Evolutionary conservation across 1,140 invertebrate species (phyloP), one percentile per base, ranked within the genome.

Genomic region (Caenorhabditis brenneri): DNA sequence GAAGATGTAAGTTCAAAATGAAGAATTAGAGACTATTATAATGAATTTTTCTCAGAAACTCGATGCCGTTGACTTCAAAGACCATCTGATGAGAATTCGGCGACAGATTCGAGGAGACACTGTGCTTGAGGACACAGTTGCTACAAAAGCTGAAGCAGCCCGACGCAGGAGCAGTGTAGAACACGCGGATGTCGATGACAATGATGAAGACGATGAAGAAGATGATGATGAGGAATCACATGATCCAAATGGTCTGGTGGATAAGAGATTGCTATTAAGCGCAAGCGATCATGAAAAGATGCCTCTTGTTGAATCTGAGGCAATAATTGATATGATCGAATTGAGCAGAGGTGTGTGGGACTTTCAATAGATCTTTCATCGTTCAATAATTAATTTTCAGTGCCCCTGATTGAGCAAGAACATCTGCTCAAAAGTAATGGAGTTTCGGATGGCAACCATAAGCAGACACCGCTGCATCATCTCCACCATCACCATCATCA

Each of bases 321-420:
- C 65, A 22, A 42, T 46, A 6, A 74, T 74, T 42, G 65, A 74
- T 74, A 74, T 74, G 65, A 74, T 74, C 36, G 65, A 74, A 29
- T 42, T 74, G 65, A 74, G 12, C 19, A 74, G 65, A 74, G 65
- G 65, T 74, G 36, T 42, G 65, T 74, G 36, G n/a, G 5, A n/a
- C 19, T 7, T 65, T 22, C 1, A 36, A 27, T 2, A n/a, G 7
- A 7, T 33, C 7, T 36, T 36, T 36, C 19, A 58, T 10, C n/a
- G 24, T 24, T 46, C 42, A 65, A 1, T 15, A 3, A 2, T 22
- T 36, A 65, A 65, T 16, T 74, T 74, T 74, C 22, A 74, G 65
- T 74, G 19, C 65, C 65, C 2, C 2, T 65, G 6, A 36, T 65
- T 12, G 58, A 65, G 15, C 58, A 33, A 27, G 65, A 74, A 42